Percentiles rank a stretch among this genome's conserved stretches.
Conservation (phyloP, 1,140 invertebrate species). For the Lasioglossum albipes region DNA sequence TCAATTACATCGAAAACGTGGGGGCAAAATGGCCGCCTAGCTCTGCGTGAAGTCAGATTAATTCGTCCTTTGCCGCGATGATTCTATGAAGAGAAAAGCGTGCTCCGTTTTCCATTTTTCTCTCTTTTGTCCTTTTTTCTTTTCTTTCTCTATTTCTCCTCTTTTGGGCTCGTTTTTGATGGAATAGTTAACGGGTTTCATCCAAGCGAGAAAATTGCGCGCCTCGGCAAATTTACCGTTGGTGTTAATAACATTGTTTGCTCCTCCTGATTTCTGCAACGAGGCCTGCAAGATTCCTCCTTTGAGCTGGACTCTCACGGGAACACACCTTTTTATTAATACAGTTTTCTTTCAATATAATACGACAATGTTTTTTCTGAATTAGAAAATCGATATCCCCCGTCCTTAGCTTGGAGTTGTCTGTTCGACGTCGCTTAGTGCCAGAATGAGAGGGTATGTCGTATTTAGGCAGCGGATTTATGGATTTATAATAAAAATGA, state of each 20-base stretch:
- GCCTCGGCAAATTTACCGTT: conserved; percentile 28
- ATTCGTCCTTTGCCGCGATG: conserved; percentile 61
- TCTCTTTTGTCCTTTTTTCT: not conserved
- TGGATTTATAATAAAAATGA: too few relatives aligned
- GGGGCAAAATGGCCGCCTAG: conserved; percentile 55
- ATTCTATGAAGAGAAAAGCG: conserved; percentile 42
- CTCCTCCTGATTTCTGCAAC: not conserved
- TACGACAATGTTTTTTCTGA: too few relatives aligned
- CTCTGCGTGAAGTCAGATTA: conserved; percentile 64
- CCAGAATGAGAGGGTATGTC: too few relatives aligned
- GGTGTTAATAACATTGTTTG: not conserved
- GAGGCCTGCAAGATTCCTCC: not conserved
- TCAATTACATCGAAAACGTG: conserved; percentile 69
- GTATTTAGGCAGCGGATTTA: too few relatives aligned
- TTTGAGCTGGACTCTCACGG: not conserved
- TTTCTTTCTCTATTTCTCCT: not conserved
- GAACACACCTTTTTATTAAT: not conserved
- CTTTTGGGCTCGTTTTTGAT: not conserved
- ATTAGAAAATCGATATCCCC: too few relatives aligned
- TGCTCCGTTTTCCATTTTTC: conserved; percentile 21
- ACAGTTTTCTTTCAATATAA: too few relatives aligned
- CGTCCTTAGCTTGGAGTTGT: too few relatives aligned
- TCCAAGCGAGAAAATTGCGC: conserved; percentile 28
- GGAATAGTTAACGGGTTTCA: conserved; percentile 53
- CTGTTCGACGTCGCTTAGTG: too few relatives aligned